Percentiles rank a stretch among this genome's conserved stretches.
Evolutionary conservation across 2,113 vertebrate species (phyloP).

Genomic region (Eptesicus fuscus): DNA sequence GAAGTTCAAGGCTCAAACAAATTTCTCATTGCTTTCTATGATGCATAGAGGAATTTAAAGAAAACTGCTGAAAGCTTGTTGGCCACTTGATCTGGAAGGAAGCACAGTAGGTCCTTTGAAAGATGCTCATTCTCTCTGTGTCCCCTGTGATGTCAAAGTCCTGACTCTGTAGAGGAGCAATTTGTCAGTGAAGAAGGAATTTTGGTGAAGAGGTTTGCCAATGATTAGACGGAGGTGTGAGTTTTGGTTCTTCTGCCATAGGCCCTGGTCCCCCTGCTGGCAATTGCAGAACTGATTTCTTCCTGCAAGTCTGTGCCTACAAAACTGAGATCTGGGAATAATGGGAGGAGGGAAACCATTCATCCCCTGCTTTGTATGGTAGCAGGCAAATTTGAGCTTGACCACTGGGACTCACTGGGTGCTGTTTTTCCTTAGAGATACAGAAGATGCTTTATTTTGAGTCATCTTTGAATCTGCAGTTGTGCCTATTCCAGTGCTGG

Average conservation of each 20-base stretch:
- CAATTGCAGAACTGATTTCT: background rate
- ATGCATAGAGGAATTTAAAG: background rate
- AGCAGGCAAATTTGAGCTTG: background rate
- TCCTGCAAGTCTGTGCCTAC: background rate
- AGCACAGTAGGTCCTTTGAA: background rate
- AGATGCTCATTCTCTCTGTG: background rate
- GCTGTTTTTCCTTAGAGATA: background rate
- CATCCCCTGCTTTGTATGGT: background rate
- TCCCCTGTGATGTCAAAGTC: background rate
- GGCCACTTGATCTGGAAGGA: background rate
- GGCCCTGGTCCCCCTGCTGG: background rate
- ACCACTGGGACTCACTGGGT: background rate
- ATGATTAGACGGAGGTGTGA: accelerated
- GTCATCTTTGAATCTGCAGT: background rate
- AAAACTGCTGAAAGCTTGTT: background rate
- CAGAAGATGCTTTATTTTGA: background rate
- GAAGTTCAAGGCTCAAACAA: constrained; percentile 27
- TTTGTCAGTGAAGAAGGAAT: background rate
- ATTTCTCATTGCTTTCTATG: constrained; percentile 50
- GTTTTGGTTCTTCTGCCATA: background rate
- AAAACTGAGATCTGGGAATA: background rate
- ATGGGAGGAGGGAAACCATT: background rate
- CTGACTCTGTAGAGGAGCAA: background rate
- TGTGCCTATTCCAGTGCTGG: background rate
- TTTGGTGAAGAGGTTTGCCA: background rate